phyloP scores from a whole-genome alignment of 1,140 invertebrate genomes.

The Temnothorax curvispinosus region DNA sequence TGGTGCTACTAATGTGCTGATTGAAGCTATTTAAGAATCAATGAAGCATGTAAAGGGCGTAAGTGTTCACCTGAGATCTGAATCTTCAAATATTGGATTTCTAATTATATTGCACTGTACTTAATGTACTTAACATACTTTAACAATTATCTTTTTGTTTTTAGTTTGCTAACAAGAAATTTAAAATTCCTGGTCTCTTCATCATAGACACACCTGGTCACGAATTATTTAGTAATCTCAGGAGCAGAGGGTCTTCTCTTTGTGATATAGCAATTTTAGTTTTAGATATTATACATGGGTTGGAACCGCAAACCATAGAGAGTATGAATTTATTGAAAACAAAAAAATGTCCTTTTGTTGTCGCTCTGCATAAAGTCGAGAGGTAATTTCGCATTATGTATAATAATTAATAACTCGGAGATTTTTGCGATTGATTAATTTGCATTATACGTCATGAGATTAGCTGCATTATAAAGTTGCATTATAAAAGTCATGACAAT shows the following conservation, averaged over 20 bases:
- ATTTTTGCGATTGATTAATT: neutral
- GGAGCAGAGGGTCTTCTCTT: constrained; percentile 98
- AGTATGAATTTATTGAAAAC: constrained; percentile 97
- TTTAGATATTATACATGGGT: constrained; percentile 99
- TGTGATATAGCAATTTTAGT: constrained; percentile 99
- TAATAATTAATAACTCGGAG: neutral
- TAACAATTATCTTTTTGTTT: constrained; percentile 75
- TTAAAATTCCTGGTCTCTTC: constrained; percentile 98
- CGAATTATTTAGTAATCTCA: constrained; percentile 99
- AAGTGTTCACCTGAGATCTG: constrained; percentile 77
- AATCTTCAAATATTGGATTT: neutral
- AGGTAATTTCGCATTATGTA: constrained; percentile 82
- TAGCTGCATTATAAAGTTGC: neutral
- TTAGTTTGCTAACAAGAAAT: constrained; percentile 91
- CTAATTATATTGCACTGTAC: neutral
- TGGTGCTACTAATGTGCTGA: constrained; percentile 99
- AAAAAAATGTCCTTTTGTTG: constrained; percentile 98
- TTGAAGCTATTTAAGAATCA: constrained; percentile 97
- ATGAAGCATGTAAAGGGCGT: constrained; percentile 97
- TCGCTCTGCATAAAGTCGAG: constrained; percentile 99
- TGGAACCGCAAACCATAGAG: constrained; percentile 99
- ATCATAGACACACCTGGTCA: constrained; percentile 99
- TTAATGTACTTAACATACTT: neutral
- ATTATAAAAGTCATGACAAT: neutral
- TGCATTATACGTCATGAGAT: neutral